Conservation (phyloP, 2,797 vertebrate genomes). For the Danio albolineatus region DNA sequence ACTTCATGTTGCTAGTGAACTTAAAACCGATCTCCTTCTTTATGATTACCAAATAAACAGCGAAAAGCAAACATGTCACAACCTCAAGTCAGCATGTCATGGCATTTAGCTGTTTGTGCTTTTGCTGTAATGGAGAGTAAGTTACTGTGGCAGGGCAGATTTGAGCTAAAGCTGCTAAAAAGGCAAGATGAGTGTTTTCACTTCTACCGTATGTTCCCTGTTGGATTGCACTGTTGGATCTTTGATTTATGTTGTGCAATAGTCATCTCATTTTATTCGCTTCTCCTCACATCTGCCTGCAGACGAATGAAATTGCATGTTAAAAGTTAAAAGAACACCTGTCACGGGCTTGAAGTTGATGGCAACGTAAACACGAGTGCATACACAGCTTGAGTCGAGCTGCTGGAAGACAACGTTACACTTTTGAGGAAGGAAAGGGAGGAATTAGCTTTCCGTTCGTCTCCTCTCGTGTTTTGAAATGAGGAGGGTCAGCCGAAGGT, state of each 20-base stretch:
- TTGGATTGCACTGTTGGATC: conserved; percentile 22
- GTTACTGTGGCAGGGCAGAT: conserved; percentile 8
- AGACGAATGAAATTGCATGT: conserved; percentile 18
- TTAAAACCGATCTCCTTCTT: background rate
- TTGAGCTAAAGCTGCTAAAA: conserved; percentile 30
- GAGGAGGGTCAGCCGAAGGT: conserved; percentile 43
- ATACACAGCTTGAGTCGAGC: conserved; percentile 23
- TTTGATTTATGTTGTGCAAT: conserved; percentile 25
- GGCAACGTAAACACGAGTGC: conserved; percentile 23
- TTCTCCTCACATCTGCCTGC: conserved; percentile 10
- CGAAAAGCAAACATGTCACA: conserved; percentile 16
- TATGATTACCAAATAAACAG: background rate
- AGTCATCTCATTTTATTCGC: conserved; percentile 19
- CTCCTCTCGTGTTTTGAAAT: conserved; percentile 39
- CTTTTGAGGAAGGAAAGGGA: conserved; percentile 22
- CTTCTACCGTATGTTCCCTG: conserved; percentile 3
- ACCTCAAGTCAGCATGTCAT: conserved; percentile 9
- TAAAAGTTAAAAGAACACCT: conserved; percentile 43
- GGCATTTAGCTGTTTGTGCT: conserved; percentile 8
- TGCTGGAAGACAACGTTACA: conserved; percentile 23
- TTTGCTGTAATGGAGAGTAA: background rate
- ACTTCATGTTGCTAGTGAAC: background rate
- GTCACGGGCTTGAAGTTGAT: conserved; percentile 27
- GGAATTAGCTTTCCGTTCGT: conserved; percentile 38
- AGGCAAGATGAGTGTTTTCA: conserved; percentile 5